Percentiles rank a stretch among this genome's conserved stretches.
These are phyloP conservation scores for Vireo altiloquus DNA, from an alignment of 2,113 vertebrate genomes.

Conservation along the genomic window DNA sequence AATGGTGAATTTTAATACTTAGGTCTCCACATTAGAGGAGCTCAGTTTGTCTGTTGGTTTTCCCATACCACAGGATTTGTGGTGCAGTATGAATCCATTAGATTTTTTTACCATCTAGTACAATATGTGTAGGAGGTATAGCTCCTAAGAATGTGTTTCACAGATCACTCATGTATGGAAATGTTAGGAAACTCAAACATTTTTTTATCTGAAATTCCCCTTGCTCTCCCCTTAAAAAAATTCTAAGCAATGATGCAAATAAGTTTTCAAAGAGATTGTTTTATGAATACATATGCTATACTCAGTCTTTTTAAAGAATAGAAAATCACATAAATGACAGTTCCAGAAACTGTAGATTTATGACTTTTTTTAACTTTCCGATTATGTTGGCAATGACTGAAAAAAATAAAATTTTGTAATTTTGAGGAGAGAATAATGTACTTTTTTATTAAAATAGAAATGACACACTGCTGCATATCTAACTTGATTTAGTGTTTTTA, in stretches of 20 bases:
- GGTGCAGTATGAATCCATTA: neutral
- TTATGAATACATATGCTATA: conserved; percentile 66
- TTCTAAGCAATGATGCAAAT: conserved; percentile 52
- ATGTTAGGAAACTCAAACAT: conserved; percentile 55
- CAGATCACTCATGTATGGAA: conserved; percentile 38
- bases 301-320: conserved; percentile 71
- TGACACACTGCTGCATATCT: conserved; percentile 88
- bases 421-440: conserved; percentile 85
- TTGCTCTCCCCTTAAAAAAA: conserved; percentile 52
- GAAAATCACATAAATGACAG: conserved; percentile 77
- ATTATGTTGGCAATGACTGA: conserved; percentile 79
- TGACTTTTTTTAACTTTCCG: conserved; percentile 80
- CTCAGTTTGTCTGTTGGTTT: neutral
- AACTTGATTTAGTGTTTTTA: conserved; percentile 96
- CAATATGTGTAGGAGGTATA: neutral
- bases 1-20: neutral
- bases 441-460: conserved; percentile 89
- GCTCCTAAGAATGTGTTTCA: neutral
- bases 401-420: conserved; percentile 87
- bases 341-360: conserved; percentile 81
- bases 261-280: conserved; percentile 71
- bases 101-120: neutral
- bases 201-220: conserved; percentile 71
- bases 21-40: neutral
- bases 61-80: neutral